A percentile compares a stretch with the other conserved stretches of the same genome.
Evolutionary conservation across 2,797 vertebrate species (phyloP).

Genomic region (Phataginus tetradactyla): DNA sequence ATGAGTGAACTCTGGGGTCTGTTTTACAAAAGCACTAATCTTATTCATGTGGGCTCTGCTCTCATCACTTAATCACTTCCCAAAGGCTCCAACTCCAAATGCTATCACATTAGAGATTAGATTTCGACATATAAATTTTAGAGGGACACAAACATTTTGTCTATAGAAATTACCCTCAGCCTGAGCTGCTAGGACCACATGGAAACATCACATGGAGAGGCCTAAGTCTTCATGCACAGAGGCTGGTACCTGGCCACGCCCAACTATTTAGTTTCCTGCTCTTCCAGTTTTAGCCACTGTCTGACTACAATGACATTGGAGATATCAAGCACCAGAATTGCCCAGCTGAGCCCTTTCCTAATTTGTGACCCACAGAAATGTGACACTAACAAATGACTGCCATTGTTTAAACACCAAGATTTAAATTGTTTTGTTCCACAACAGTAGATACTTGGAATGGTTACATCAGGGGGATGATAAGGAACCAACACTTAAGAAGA

Average conservation of each 20-base stretch:
- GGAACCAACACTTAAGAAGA: not conserved
- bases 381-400: not conserved
- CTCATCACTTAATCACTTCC: not conserved
- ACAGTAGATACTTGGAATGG: not conserved
- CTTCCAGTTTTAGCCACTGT: not conserved
- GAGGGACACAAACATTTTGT: not conserved
- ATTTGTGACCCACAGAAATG: not conserved
- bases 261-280: not conserved
- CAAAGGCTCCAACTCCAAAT: not conserved
- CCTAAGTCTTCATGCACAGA: not conserved
- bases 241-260: not conserved
- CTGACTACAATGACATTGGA: not conserved
- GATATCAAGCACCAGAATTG: not conserved
- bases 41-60: not conserved
- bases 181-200: not conserved
- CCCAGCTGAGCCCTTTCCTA: not conserved
- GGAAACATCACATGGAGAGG: not conserved
- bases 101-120: not conserved
- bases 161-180: not conserved
- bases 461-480: not conserved
- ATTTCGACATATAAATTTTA: not conserved
- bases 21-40: not conserved
- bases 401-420: not conserved
- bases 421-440: not conserved
- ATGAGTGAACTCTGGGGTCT: not conserved